Evolutionary conservation across 92 coral and sea anemone species (phyloP), one percentile per base, ranked within the genome.

Genomic region (Porites lobata): DNA sequence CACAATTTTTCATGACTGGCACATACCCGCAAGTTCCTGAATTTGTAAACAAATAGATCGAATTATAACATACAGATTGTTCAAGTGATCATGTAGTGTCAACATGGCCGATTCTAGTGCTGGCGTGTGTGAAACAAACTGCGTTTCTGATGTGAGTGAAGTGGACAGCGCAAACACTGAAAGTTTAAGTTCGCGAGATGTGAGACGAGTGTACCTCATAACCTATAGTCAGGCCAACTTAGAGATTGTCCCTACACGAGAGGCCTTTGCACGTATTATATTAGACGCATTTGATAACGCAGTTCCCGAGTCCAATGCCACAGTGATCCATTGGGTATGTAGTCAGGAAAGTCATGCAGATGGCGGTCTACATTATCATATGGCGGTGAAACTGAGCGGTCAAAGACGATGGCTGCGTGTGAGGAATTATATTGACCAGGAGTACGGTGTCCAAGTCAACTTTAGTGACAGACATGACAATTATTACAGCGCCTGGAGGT

Each of bases 321-420:
- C 54, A 11, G 50, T 73, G 14, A 50, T 8, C 22, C 87, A 81
- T 10, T 88, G 91, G 82, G 77, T 79, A 56, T 82, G 84, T 7
- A 68, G 87, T 61, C 10, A 43, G 13, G 87, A 81, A 77, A 13
- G 12, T 8, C 87, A 88, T 81, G 20, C 50, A 65, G 57, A 51
- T 11, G 87, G 91, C 2, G 87, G 91, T 15, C 20, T 69, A 7
- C 91, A 81, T 65, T 88, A 69, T 59, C 91, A 88, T 68, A 74
- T 65, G 91, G 87, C 86, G 50, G 67, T 88, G 9, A 81, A 88
- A 56, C 85, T 88, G 15, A 50, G n/a, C 4, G 82, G 24, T 50
- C 72, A 69, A 18, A 26, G 12, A 17, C 14, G 87, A 12, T 82
- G 91, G 91, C 71, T 62, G 53, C 12, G 61, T 1, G 85, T 65